These are phyloP conservation scores for Euclidia mi DNA, from an alignment of 2,888 invertebrate species.

Conservation along the genomic window DNA sequence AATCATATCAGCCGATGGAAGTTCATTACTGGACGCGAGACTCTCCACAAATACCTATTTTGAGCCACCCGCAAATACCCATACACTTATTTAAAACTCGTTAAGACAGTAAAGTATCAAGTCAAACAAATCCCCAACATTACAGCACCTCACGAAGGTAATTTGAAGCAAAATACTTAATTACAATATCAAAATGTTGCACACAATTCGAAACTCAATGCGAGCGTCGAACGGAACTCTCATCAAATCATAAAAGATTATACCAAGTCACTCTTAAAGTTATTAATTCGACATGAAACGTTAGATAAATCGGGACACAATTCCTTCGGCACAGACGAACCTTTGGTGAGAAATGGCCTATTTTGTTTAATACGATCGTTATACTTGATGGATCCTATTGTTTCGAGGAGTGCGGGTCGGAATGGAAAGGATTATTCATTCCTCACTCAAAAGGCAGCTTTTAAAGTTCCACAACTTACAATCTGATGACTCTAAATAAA, in stretches of 20 bases:
- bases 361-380: slow-evolving; percentile 86
- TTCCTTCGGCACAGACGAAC: slow-evolving; percentile 61
- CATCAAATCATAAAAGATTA: slow-evolving; percentile 63
- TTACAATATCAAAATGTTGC: slow-evolving; percentile 33
- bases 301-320: slow-evolving; percentile 71
- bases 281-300: slow-evolving; percentile 72
- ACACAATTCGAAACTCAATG: slow-evolving; percentile 47
- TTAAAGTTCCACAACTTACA: slow-evolving; percentile 63
- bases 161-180: slow-evolving; percentile 41
- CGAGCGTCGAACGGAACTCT: slow-evolving; percentile 63
- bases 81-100: neutral
- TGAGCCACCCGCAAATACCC: too few relatives aligned
- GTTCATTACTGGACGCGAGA: too few relatives aligned
- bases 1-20: too few relatives aligned
- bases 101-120: neutral
- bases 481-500: slow-evolving; percentile 76
- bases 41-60: too few relatives aligned
- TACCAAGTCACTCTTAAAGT: slow-evolving; percentile 67
- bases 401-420: slow-evolving; percentile 74
- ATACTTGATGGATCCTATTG: slow-evolving; percentile 86
- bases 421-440: slow-evolving; percentile 86
- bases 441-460: slow-evolving; percentile 76
- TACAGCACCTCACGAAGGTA: slow-evolving; percentile 26
- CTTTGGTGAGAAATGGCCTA: slow-evolving; percentile 74
- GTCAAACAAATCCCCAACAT: neutral